Conservation (phyloP, 1,140 invertebrate genomes). For the Campoletis sonorensis region DNA sequence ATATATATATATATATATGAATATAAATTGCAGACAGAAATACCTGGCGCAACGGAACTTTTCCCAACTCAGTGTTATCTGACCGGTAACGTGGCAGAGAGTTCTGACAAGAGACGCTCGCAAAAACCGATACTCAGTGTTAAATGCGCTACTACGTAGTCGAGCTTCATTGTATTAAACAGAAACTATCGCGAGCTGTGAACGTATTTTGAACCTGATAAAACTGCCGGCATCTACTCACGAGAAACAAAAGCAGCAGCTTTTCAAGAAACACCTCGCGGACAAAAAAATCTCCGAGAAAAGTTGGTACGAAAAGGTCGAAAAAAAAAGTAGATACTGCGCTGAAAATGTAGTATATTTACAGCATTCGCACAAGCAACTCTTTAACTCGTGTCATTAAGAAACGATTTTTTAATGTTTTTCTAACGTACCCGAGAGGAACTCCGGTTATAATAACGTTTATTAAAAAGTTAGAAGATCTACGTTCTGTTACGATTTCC, state of each 20-base stretch:
- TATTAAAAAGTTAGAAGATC: no score
- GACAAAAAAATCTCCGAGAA: not conserved
- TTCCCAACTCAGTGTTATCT: conserved; percentile 14
- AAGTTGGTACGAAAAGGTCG: not conserved
- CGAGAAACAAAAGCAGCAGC: not conserved
- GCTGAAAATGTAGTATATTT: no score
- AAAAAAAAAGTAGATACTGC: no score
- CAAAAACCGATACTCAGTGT: not conserved
- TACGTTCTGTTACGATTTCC: no score
- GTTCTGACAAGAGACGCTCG: not conserved
- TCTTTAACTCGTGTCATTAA: no score
- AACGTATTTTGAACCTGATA: not conserved
- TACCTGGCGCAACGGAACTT: conserved; percentile 2
- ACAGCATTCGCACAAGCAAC: no score
- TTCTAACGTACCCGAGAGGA: no score
- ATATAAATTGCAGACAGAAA: not conserved
- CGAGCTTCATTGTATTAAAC: not conserved
- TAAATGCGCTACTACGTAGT: not conserved
- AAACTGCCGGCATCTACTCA: not conserved
- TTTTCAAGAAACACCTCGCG: not conserved
- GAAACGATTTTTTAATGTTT: no score
- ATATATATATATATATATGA: not conserved
- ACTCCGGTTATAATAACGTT: no score
- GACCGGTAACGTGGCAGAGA: conserved; percentile 5
- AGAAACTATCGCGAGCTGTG: not conserved